A percentile compares a stretch with the other conserved stretches of the same genome.
Conservation (phyloP, 2,888 invertebrate genomes). For the Pammene fasciana region DNA sequence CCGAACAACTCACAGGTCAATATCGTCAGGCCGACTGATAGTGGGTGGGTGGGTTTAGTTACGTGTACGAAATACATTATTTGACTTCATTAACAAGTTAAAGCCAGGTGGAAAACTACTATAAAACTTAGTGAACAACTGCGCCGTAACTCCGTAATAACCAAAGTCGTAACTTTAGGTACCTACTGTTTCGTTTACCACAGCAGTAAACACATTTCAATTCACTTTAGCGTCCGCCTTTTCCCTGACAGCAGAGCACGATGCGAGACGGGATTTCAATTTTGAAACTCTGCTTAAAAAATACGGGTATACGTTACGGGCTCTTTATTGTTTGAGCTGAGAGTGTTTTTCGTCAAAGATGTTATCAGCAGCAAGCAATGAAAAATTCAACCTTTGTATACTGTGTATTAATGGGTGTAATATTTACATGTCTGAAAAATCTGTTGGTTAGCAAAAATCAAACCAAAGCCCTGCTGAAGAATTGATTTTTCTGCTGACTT, state of each 20-base stretch:
- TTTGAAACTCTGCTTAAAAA: slow-evolving; percentile 17
- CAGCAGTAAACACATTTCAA: slow-evolving; percentile 28
- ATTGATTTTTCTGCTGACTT: no score
- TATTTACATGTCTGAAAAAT: no score
- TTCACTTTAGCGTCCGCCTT: slow-evolving; percentile 16
- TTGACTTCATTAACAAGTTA: slow-evolving; percentile 1
- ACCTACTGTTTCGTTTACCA: slow-evolving; percentile 21
- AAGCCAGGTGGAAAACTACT: slow-evolving; percentile 12
- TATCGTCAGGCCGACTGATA: no score
- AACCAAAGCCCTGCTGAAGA: no score
- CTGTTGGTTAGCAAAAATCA: no score
- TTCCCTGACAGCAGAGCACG: slow-evolving; percentile 16
- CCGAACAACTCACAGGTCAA: no score
- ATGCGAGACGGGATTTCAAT: slow-evolving; percentile 18
- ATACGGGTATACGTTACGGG: neutral
- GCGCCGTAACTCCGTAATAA: slow-evolving; percentile 7
- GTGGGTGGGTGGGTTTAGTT: no score
- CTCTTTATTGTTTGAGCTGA: slow-evolving; percentile 9
- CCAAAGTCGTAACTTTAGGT: neutral
- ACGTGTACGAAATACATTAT: no score
- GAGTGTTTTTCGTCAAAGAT: neutral
- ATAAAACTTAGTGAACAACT: slow-evolving; percentile 9
- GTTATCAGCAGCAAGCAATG: neutral
- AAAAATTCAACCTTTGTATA: no score
- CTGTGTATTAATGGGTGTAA: no score